Evolutionary conservation across 2,797 vertebrate genomes (phyloP).

Genomic region (Poeciliopsis gracilis): DNA sequence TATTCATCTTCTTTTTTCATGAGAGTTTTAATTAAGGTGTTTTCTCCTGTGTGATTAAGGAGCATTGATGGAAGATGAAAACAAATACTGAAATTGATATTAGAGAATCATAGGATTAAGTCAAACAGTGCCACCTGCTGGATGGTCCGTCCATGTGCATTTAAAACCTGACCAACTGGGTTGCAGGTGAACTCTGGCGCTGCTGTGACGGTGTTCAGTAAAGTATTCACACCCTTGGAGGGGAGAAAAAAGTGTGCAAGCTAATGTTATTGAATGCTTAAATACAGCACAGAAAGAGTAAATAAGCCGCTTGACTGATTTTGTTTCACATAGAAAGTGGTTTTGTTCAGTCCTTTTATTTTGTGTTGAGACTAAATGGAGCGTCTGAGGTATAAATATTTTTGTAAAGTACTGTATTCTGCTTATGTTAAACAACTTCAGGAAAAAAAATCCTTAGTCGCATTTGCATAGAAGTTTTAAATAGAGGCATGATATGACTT

Average conservation of each 20-base stretch:
- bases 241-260: background rate
- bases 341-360: background rate
- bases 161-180: background rate
- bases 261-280: conserved; percentile 17
- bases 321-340: conserved; percentile 12
- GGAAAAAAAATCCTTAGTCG: background rate
- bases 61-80: background rate
- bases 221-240: background rate
- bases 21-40: conserved; percentile 1
- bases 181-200: background rate
- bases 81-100: background rate
- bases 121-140: conserved; percentile 69
- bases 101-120: conserved; percentile 12
- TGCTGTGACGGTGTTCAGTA: background rate
- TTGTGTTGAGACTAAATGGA: background rate
- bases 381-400: background rate
- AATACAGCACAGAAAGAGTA: conserved; percentile 4
- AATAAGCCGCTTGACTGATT: background rate
- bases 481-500: background rate
- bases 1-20: background rate
- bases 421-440: background rate
- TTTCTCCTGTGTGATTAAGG: conserved; percentile 5
- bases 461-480: background rate
- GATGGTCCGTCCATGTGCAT: conserved; percentile 28
- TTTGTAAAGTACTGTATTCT: background rate